Conservation (phyloP, 2,113 vertebrate species). For the Neopipo cinnamomea region DNA sequence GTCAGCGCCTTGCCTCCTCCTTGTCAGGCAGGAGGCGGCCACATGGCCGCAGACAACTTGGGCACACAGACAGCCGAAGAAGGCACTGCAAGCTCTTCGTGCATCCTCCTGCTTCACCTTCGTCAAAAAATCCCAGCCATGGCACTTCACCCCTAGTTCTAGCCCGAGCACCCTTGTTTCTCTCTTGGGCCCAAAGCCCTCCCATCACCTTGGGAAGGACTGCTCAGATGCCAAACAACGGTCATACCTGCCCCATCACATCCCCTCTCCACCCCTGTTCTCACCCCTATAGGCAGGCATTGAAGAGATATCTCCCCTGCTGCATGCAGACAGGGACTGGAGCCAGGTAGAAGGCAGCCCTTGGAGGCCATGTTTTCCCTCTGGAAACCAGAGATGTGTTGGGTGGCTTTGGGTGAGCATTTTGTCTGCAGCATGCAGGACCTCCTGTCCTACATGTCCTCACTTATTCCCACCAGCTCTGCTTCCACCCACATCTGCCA, state of each 20-base stretch:
- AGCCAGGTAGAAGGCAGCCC: background rate
- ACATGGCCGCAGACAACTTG: background rate
- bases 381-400: background rate
- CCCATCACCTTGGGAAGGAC: rapidly evolving
- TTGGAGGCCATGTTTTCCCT: background rate
- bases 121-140: rapidly evolving
- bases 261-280: rapidly evolving
- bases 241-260: rapidly evolving
- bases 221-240: rapidly evolving
- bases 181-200: background rate
- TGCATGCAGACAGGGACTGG: rapidly evolving
- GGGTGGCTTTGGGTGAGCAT: background rate
- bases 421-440: too few species aligned
- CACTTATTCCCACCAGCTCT: background rate
- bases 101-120: background rate
- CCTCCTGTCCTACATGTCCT: rapidly evolving
- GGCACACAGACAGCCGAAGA: background rate
- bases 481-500: background rate
- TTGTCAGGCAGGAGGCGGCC: constrained; percentile 48
- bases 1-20: constrained; percentile 58
- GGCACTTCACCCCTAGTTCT: background rate
- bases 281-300: rapidly evolving
- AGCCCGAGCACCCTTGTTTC: background rate
- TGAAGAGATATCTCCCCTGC: background rate
- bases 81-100: background rate